These are phyloP conservation scores for Zenarchopterus dispar DNA, from an alignment of 2,797 vertebrate genomes.

Conservation along the genomic window DNA sequence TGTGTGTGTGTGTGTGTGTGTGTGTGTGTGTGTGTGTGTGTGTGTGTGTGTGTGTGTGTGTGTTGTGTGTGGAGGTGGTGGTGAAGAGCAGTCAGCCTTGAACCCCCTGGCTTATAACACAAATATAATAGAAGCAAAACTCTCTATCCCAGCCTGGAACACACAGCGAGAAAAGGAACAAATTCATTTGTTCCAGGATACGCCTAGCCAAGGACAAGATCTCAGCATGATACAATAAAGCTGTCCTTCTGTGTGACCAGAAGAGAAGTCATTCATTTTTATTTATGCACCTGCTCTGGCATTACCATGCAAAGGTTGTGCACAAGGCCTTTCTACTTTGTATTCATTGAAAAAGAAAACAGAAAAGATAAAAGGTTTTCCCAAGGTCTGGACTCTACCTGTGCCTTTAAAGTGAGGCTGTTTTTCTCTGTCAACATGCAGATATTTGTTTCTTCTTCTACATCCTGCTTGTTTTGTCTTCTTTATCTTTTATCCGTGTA, in stretches of 20 bases:
- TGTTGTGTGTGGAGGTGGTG: background rate
- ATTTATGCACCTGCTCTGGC: constrained; percentile 63
- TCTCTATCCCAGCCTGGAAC: constrained; percentile 75
- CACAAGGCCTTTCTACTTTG: constrained; percentile 49
- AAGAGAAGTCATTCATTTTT: constrained; percentile 69
- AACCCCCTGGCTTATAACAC: constrained; percentile 55
- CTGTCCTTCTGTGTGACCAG: constrained; percentile 61
- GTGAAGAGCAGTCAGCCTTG: constrained; percentile 59
- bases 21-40: background rate
- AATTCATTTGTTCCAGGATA: constrained; percentile 74
- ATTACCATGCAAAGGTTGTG: constrained; percentile 41
- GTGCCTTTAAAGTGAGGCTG: constrained; percentile 19
- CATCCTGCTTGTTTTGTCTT: constrained; percentile 5
- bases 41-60: background rate
- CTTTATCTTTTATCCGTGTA: constrained; percentile 5
- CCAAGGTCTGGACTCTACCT: constrained; percentile 33
- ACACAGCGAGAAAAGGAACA: constrained; percentile 64
- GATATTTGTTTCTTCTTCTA: background rate
- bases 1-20: background rate
- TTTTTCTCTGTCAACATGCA: constrained; percentile 23
- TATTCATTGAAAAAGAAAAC: constrained; percentile 54
- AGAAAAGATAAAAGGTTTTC: constrained; percentile 39
- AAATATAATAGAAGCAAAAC: constrained; percentile 64
- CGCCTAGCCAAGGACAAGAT: constrained; percentile 71
- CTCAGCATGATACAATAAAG: constrained; percentile 70